Base-by-base conservation (phyloP, 2,797 vertebrate genomes). In the Glyptemys insculpta region DNA sequence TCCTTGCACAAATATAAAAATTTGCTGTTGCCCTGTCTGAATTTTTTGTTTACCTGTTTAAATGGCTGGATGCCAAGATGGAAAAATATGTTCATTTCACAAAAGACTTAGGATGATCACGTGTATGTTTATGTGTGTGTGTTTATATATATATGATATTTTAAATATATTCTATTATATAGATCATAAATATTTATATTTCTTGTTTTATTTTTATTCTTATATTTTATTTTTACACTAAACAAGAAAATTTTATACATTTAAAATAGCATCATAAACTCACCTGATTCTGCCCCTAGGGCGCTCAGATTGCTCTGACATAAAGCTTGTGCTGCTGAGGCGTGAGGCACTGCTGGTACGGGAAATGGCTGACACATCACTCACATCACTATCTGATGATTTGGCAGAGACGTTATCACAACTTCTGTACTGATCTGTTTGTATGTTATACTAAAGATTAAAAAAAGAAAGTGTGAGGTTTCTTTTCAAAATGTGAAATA, bases 281-380 rank as follows among this genome's bases (percentile, higher is more conserved):
- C 97, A 99, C 99, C 99, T 99, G 98, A 99, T 98, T 93, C 99
- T 99, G 95, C 99, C 99, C 76, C 99, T 98, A 44, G 99, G 99
- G 88, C 98, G 98, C 94, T 99, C 99, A 91, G 99, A 99, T 97
- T 99, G 99, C 98, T 99, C 99, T 68, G 99, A 99, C 99, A 99
- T 99, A 98, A 99, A 99, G 98, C 99, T 99, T 98, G 99, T 99
- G 98, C 99, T 99, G 98, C 99, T 99, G 98, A 99, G 99, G 97
- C 99, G 99, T 92, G 99, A 99, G 99, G 99, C 99, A 99, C 99
- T 99, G 99, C 99, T 99, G 99, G 99, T 99, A 88, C 98, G 98
- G 97, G 99, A 99, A 98, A 99, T 98, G 98, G 99, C 99, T 53
- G 99, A 99, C 97, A 98, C 98, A 62, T 99, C 99, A 86, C 99